phyloP scores from a whole-genome alignment of 2,113 vertebrate species.

The Datnioides undecimradiatus region DNA sequence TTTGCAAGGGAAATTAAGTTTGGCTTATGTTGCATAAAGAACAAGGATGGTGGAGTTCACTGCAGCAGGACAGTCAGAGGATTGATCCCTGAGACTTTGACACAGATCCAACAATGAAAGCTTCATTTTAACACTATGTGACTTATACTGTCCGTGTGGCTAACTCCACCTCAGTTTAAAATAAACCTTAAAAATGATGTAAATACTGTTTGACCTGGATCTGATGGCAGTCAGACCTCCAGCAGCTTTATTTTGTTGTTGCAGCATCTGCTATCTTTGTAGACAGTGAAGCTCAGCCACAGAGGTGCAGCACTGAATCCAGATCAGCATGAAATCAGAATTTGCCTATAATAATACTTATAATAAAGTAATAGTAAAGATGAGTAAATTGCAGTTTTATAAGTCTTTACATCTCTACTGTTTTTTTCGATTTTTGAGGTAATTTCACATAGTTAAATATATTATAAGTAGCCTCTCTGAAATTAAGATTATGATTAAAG shows the following conservation, averaged over 20 bases:
- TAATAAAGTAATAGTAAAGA: not conserved
- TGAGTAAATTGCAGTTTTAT: not conserved
- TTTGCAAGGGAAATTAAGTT: not conserved
- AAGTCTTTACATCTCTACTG: not conserved
- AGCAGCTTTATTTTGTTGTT: constrained; percentile 12
- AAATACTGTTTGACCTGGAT: constrained; percentile 39
- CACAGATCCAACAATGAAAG: not conserved
- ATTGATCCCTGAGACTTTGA: not conserved
- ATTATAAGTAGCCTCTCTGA: not conserved
- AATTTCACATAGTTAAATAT: not conserved
- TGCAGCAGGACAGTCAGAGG: constrained; percentile 12
- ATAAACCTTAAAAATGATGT: not conserved
- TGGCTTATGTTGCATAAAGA: constrained; percentile 8
- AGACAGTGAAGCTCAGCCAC: not conserved
- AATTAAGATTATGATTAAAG: not conserved
- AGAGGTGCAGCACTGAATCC: constrained; percentile 12
- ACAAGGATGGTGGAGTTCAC: not conserved
- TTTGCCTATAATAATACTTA: not conserved
- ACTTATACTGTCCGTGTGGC: not conserved
- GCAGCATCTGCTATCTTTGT: not conserved
- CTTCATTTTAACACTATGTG: not conserved
- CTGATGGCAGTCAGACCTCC: constrained; percentile 32
- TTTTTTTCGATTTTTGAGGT: not conserved
- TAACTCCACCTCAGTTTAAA: not conserved
- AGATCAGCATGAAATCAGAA: constrained; percentile 36